Base-by-base conservation (phyloP, 2,797 vertebrate genomes). In the Spondyliosoma cantharus region DNA sequence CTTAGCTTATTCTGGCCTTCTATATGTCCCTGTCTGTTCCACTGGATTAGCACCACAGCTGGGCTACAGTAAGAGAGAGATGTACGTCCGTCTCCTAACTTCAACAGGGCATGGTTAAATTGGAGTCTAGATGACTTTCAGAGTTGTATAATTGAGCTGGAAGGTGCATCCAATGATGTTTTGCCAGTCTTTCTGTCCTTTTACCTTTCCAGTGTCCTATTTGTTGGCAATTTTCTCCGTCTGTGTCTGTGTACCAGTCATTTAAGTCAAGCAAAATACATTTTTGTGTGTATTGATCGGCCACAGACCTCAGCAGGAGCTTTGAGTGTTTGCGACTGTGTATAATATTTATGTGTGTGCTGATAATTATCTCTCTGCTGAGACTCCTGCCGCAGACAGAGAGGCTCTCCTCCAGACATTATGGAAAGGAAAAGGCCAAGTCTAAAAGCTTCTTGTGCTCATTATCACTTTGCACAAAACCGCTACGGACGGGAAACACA, bases 391-490 rank as follows among this genome's bases (percentile, higher is more conserved):
- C 60, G 64, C 12, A 82, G 66, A 84, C 68, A 53, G 43, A 25
- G 45, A 85, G 56, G 22, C 61, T 80, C 8, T 32, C 32, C 53
- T 76, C 32, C 22, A 49, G 46, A 59, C 22, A 74, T 72, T 68
- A 76, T 72, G 50, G 32, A 68, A 11, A 81, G 58, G n/a, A 63
- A 69, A 76, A 69, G 49, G 29, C 20, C 9, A 54, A 46, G 48
- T 59, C 60, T 80, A 66, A 87, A 74, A 78, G 71, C 57, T 64
- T 62, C 42, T 49, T 63, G 12, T 71, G 16, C 43, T 59, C 70
- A 75, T 80, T 70, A 86, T 80, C 1, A n/a, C 70, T 67, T 73
- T 50, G 73, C 19, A 56, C 27, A 70, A 43, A 85, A 71, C 15
- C n/a, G 48, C 60, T 12, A 46, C 1, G 1, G 14, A 3, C 42